A percentile compares a stretch with the other conserved stretches of the same genome.
Conservation (phyloP, 2,113 vertebrate species). For the Triplophysa dalaica region DNA sequence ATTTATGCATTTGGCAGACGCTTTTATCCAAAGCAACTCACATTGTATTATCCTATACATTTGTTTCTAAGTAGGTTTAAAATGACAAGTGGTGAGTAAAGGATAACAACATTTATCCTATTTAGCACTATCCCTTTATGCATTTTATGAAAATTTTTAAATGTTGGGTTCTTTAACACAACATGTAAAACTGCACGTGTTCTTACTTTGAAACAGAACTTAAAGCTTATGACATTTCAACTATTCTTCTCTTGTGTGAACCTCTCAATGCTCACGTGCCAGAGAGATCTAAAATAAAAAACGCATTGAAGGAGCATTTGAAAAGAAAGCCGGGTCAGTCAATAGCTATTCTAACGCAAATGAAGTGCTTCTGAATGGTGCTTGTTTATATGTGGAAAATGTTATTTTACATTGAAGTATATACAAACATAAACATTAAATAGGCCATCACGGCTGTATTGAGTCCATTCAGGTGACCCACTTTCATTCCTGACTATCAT, state of each 20-base stretch:
- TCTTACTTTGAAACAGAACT: neutral
- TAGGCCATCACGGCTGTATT: neutral
- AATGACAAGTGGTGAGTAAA: too few relatives aligned
- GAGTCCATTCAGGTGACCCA: neutral
- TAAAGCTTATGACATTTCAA: neutral
- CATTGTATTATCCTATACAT: too few relatives aligned
- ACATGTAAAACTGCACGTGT: neutral
- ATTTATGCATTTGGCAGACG: too few relatives aligned
- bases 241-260: neutral
- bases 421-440: neutral
- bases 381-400: neutral
- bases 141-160: neutral
- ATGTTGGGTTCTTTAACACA: neutral
- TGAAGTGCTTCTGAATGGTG: neutral
- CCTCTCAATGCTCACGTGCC: neutral
- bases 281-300: neutral
- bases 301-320: neutral
- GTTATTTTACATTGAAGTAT: neutral
- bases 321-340: neutral
- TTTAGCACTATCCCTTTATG: neutral
- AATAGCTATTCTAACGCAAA: neutral
- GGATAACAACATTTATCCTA: too few relatives aligned
- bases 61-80: too few relatives aligned
- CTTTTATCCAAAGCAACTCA: too few relatives aligned
- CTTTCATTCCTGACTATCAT: neutral